These are phyloP conservation scores for Eunapius fragilis DNA, from an alignment of 37 sponge, comb jelly and placozoan genomes.

Conservation along the genomic window DNA sequence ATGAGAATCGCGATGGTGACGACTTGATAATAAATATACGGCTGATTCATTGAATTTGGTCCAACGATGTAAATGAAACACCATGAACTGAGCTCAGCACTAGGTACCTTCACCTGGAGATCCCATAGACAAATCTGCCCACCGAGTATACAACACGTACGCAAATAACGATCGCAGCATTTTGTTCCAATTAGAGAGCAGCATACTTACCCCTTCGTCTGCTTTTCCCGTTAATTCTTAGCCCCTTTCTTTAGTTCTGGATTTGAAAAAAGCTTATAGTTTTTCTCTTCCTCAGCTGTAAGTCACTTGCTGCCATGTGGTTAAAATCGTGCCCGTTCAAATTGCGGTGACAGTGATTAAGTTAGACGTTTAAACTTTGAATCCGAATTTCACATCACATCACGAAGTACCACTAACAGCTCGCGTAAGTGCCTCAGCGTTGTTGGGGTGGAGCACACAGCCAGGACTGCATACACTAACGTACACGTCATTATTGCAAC, in stretches of 20 bases:
- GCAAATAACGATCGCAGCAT: neutral
- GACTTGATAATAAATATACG: too few species aligned
- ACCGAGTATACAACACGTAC: neutral
- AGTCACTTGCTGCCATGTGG: constrained; percentile 38
- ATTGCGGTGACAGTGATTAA: neutral
- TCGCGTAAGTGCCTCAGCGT: neutral
- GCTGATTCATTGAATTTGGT: too few species aligned
- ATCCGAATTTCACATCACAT: neutral
- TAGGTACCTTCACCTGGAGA: neutral
- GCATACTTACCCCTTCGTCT: constrained; percentile 70
- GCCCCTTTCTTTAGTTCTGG: constrained; percentile 76
- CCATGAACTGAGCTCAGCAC: too few species aligned
- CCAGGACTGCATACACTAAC: too few species aligned
- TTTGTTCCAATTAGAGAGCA: constrained; percentile 55
- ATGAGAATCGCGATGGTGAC: too few species aligned
- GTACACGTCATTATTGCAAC: neutral
- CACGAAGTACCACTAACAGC: neutral
- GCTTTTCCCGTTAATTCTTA: constrained; percentile 75
- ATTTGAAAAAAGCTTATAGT: constrained; percentile 81
- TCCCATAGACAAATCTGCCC: too few species aligned
- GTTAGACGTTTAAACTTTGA: neutral
- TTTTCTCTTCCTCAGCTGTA: constrained; percentile 68
- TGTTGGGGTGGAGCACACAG: neutral
- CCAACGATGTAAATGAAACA: too few species aligned
- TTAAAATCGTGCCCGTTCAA: neutral